A percentile compares a stretch with the other conserved stretches of the same genome.
Conservation (phyloP, 2,113 vertebrate genomes). For the Chroicocephalus ridibundus region DNA sequence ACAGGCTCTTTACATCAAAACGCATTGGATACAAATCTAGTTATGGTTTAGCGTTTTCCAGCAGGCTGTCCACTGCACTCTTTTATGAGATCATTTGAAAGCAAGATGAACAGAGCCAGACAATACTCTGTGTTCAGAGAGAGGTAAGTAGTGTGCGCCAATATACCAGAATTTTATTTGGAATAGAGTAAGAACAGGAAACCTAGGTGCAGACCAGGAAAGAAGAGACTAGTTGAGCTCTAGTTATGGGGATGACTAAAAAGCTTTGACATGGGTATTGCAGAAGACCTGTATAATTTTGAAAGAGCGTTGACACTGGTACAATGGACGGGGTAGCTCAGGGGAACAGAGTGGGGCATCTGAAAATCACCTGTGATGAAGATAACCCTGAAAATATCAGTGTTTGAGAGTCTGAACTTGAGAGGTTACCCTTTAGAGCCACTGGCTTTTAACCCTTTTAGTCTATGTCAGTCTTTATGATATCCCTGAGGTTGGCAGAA, state of each 20-base stretch:
- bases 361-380: not conserved
- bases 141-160: not conserved
- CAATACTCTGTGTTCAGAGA: not conserved
- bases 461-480: not conserved
- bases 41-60: not conserved
- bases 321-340: not conserved
- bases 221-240: not conserved
- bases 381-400: not conserved
- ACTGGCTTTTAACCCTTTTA: not conserved
- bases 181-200: not conserved
- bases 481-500: not conserved
- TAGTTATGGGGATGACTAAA: not conserved
- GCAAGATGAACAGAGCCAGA: not conserved
- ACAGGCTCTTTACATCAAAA: not conserved
- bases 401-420: not conserved
- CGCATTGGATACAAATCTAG: not conserved
- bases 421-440: not conserved
- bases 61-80: not conserved
- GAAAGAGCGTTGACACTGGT: not conserved
- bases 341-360: not conserved
- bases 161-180: not conserved
- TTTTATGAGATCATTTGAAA: not conserved
- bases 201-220: not conserved
- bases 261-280: not conserved
- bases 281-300: not conserved